phyloP scores from a whole-genome alignment of 2,888 invertebrate genomes.

The Ommatoiulus sabulosus region DNA sequence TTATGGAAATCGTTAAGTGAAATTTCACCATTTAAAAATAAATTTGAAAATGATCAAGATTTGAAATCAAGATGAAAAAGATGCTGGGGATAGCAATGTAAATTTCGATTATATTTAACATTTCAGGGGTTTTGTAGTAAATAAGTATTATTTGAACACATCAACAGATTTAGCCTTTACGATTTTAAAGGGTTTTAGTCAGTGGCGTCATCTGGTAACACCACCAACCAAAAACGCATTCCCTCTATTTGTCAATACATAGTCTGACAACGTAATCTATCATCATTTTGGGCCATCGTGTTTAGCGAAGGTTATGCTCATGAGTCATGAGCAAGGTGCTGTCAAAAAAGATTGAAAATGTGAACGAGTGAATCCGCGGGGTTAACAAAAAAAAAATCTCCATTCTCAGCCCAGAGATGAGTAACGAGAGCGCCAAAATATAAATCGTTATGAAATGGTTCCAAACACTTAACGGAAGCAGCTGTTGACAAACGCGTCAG shows the following conservation, averaged over 20 bases:
- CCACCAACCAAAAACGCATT: neutral
- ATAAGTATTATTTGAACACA: too few relatives aligned
- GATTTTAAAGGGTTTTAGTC: neutral
- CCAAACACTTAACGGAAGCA: conserved; percentile 55
- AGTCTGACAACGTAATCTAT: neutral
- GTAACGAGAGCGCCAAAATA: conserved; percentile 4
- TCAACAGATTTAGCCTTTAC: too few relatives aligned
- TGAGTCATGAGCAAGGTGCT: neutral
- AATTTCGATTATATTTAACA: neutral
- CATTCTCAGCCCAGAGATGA: conserved; percentile 31
- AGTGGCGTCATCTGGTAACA: neutral
- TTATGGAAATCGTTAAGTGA: too few relatives aligned
- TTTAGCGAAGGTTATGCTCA: neutral
- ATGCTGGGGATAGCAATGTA: too few relatives aligned
- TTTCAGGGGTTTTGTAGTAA: neutral
- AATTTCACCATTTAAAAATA: too few relatives aligned
- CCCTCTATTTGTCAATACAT: neutral
- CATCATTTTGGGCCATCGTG: neutral
- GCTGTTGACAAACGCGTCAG: conserved; percentile 54
- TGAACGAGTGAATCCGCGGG: neutral
- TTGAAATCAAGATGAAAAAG: neutral
- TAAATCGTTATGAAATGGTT: conserved; percentile 45
- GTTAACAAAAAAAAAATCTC: conserved; percentile 13
- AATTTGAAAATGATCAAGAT: too few relatives aligned
- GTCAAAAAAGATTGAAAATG: conserved; percentile 40